Evolutionary conservation across 2,888 invertebrate genomes (phyloP).

Genomic region (Theristus sp.): DNA sequence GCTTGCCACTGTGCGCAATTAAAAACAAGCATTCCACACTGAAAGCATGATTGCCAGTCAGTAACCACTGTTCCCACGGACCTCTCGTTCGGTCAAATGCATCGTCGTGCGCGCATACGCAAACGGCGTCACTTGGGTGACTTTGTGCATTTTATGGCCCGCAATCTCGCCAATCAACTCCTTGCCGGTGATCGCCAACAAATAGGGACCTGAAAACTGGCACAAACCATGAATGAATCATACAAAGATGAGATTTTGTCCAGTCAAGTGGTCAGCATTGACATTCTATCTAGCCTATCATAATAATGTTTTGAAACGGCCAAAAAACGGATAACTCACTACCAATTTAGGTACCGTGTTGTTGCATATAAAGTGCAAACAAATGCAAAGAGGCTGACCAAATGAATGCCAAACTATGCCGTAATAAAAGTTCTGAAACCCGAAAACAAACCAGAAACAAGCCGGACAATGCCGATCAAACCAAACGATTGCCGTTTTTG

Average conservation of each 20-base stretch:
- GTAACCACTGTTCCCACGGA: constrained; percentile 29
- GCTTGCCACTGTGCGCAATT: too few species aligned
- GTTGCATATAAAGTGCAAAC: background rate
- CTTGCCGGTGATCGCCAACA: constrained; percentile 68
- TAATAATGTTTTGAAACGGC: too few species aligned
- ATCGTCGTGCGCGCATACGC: constrained; percentile 61
- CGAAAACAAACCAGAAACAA: background rate
- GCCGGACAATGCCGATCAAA: background rate
- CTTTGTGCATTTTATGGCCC: constrained; percentile 29
- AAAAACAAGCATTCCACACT: too few species aligned
- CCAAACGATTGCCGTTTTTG: background rate
- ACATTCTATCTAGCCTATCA: background rate
- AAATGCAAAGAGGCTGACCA: background rate
- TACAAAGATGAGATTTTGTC: background rate
- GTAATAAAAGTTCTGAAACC: background rate
- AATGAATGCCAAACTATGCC: background rate
- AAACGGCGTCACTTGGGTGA: constrained; percentile 35
- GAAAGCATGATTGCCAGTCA: background rate
- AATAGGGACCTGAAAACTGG: constrained; percentile 47
- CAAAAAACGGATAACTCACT: too few species aligned
- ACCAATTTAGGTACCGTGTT: background rate
- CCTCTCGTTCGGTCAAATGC: constrained; percentile 58
- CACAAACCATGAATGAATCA: too few species aligned
- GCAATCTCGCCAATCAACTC: constrained; percentile 61
- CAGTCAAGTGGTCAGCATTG: too few species aligned